Percentiles rank a stretch among this genome's conserved stretches.
These are phyloP conservation scores for Dipodomys spectabilis DNA, from an alignment of 2,113 vertebrate genomes.

Conservation along the genomic window DNA sequence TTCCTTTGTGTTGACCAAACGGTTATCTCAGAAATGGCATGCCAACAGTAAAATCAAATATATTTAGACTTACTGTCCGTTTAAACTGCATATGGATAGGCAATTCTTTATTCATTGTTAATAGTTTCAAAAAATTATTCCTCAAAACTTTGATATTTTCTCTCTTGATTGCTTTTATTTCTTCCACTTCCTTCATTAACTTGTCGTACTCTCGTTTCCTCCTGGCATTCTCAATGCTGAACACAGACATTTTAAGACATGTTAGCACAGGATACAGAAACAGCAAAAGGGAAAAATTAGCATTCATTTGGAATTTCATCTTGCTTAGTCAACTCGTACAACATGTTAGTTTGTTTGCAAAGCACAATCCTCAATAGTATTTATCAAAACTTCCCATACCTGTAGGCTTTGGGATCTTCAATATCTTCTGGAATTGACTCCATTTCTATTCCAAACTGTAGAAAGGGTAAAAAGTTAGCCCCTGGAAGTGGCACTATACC, in stretches of 20 bases:
- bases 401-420: constrained; percentile 90
- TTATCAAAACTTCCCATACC: constrained; percentile 83
- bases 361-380: neutral
- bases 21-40: neutral
- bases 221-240: constrained; percentile 93
- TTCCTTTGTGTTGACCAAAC: neutral
- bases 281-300: neutral
- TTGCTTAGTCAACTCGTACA: neutral
- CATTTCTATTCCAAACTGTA: constrained; percentile 87
- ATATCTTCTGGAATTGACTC: constrained; percentile 90
- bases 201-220: constrained; percentile 90
- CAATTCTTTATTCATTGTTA: constrained; percentile 88
- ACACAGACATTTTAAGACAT: constrained; percentile 64
- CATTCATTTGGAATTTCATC: constrained; percentile 19
- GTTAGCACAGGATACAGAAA: neutral
- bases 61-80: constrained; percentile 83
- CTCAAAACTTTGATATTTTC: constrained; percentile 86
- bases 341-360: constrained; percentile 3
- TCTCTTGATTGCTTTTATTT: constrained; percentile 86
- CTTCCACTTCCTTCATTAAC: constrained; percentile 88
- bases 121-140: constrained; percentile 85
- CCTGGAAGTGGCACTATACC: too few relatives aligned
- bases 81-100: constrained; percentile 90
- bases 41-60: constrained; percentile 42
- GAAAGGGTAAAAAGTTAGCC: constrained; percentile 52